Evolutionary conservation across 2,797 vertebrate genomes (phyloP).

Genomic region (Pantherophis vulpinus): DNA sequence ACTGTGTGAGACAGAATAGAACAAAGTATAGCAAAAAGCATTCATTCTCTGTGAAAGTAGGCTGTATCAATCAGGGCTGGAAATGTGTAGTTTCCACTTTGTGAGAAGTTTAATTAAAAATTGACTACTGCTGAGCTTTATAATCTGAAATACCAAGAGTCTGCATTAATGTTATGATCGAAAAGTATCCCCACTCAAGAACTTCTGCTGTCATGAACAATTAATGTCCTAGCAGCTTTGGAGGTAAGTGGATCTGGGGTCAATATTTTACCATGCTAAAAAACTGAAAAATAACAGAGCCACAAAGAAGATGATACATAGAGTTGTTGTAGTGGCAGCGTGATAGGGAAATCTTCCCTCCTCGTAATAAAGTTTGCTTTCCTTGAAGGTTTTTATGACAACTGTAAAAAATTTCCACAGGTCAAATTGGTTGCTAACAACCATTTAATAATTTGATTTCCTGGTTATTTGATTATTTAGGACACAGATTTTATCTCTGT

Average conservation of each 20-base stretch:
- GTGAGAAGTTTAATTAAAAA: conserved; percentile 54
- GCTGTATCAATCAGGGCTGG: conserved; percentile 7
- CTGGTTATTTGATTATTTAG: neutral
- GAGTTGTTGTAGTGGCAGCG: neutral
- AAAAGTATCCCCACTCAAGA: conserved; percentile 3
- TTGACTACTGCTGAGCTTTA: conserved; percentile 30
- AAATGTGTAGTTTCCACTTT: conserved; percentile 39
- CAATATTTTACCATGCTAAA: conserved; percentile 17
- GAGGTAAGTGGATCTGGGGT: conserved; percentile 17
- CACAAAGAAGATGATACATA: conserved; percentile 13
- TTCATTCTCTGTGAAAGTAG: neutral
- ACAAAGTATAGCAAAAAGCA: neutral
- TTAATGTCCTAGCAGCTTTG: conserved; percentile 41
- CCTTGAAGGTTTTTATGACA: neutral
- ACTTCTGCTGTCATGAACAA: conserved; percentile 40
- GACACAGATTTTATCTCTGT: neutral
- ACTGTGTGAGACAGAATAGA: neutral
- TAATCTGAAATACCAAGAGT: conserved; percentile 21
- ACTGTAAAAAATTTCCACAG: neutral
- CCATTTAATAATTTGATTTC: neutral
- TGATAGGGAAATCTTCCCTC: neutral
- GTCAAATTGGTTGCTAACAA: neutral
- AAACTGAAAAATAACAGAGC: neutral
- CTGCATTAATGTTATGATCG: conserved; percentile 39
- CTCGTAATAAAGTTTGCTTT: neutral